These are phyloP conservation scores for Brotula barbata DNA, from an alignment of 2,797 vertebrate species.

Conservation along the genomic window DNA sequence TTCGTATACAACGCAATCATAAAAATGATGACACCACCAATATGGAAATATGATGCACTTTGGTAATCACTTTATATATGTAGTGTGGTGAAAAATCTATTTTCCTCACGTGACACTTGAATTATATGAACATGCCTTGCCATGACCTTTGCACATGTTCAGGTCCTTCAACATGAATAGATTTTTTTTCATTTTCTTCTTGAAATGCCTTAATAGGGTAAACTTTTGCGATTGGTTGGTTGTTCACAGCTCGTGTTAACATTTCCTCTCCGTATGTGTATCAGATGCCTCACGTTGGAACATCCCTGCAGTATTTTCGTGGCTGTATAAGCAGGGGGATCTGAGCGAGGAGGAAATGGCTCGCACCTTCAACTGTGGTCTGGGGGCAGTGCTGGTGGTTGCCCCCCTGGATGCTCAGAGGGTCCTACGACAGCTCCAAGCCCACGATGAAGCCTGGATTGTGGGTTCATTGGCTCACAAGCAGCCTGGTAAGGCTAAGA, in stretches of 20 bases:
- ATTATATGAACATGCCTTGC: too few relatives aligned
- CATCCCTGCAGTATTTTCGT: constrained; percentile 88
- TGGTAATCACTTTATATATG: neutral
- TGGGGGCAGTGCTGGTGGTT: constrained; percentile 89
- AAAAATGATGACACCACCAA: neutral
- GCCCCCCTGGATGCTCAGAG: constrained; percentile 77
- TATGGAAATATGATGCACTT: neutral
- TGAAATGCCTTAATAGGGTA: too few relatives aligned
- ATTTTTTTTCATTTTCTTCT: too few relatives aligned
- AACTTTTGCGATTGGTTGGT: too few relatives aligned
- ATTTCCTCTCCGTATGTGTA: neutral
- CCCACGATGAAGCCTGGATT: constrained; percentile 83
- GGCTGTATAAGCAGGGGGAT: constrained; percentile 87
- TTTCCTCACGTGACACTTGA: neutral
- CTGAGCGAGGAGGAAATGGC: constrained; percentile 92
- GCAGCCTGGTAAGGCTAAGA: constrained; percentile 75
- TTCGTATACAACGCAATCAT: neutral
- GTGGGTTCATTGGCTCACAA: constrained; percentile 83
- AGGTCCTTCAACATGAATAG: too few relatives aligned
- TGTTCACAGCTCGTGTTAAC: neutral
- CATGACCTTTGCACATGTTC: neutral
- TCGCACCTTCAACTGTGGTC: constrained; percentile 93
- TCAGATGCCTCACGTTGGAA: constrained; percentile 89
- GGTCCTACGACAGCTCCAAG: constrained; percentile 81
- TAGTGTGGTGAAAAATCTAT: too few relatives aligned